Percentiles rank a stretch among this genome's conserved stretches.
phyloP scores from a whole-genome alignment of 2,888 invertebrate genomes.

The Calameuta filiformis region DNA sequence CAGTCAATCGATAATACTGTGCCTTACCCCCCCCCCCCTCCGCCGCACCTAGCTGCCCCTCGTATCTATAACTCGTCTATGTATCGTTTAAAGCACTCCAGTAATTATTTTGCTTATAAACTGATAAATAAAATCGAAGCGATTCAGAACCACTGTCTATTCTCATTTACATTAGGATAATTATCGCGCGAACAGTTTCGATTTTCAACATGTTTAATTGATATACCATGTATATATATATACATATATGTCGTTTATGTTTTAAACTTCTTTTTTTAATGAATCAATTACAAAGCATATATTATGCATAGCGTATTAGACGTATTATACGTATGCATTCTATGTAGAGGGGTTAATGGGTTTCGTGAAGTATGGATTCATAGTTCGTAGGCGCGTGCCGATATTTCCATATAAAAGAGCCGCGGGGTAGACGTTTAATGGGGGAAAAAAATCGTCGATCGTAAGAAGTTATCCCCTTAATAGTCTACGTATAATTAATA shows the following conservation, averaged over 20 bases:
- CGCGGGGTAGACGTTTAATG: neutral
- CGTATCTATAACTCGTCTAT: neutral
- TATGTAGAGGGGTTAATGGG: neutral
- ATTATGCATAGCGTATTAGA: neutral
- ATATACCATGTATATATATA: too few relatives aligned
- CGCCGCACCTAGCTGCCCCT: neutral
- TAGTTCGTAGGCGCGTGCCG: neutral
- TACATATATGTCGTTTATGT: too few relatives aligned
- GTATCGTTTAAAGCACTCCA: neutral
- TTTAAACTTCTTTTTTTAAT: too few relatives aligned
- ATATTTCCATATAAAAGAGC: neutral
- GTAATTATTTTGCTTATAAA: neutral
- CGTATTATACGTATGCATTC: neutral
- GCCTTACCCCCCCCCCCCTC: neutral
- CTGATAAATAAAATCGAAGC: neutral
- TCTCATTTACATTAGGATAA: too few relatives aligned
- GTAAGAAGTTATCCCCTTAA: neutral
- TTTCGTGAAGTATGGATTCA: neutral
- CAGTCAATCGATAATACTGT: constrained; percentile 30
- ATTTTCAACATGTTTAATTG: too few relatives aligned
- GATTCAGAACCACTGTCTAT: neutral
- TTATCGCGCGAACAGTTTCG: too few relatives aligned
- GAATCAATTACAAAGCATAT: neutral
- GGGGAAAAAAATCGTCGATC: neutral
- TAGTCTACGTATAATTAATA: neutral